Conservation (phyloP, 2,113 vertebrate species). For the Pedetes capensis region DNA sequence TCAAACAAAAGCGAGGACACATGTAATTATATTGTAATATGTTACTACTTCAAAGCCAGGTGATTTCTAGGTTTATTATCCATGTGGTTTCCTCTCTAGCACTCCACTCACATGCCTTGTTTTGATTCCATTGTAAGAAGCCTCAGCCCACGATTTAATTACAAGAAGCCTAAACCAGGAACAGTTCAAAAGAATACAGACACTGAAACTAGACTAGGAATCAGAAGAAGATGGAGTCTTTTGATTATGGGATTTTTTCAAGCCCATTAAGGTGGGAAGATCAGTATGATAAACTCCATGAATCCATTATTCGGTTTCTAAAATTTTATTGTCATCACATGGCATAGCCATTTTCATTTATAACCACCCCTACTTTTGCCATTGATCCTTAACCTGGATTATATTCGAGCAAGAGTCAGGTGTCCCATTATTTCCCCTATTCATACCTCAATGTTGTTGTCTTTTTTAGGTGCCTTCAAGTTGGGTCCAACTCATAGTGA, state of each 20-base stretch:
- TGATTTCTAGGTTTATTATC: conserved; percentile 51
- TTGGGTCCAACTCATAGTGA: too few relatives aligned
- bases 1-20: conserved; percentile 69
- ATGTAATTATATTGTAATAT: conserved; percentile 51
- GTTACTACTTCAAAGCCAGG: conserved; percentile 25
- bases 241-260: conserved; percentile 13
- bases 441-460: background rate
- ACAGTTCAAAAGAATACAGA: conserved; percentile 48
- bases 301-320: background rate
- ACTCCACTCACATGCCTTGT: background rate
- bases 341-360: background rate
- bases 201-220: conserved; percentile 37
- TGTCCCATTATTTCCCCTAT: background rate
- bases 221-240: background rate
- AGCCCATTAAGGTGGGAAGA: background rate
- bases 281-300: background rate
- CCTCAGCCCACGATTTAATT: conserved; percentile 43
- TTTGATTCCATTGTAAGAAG: conserved; percentile 57
- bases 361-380: background rate
- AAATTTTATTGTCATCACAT: background rate
- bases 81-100: background rate
- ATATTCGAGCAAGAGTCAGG: conserved; percentile 4
- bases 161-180: background rate
- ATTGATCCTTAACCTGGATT: background rate
- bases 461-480: too few relatives aligned